Conservation (phyloP, 2,888 invertebrate genomes). For the Erebia palarica region DNA sequence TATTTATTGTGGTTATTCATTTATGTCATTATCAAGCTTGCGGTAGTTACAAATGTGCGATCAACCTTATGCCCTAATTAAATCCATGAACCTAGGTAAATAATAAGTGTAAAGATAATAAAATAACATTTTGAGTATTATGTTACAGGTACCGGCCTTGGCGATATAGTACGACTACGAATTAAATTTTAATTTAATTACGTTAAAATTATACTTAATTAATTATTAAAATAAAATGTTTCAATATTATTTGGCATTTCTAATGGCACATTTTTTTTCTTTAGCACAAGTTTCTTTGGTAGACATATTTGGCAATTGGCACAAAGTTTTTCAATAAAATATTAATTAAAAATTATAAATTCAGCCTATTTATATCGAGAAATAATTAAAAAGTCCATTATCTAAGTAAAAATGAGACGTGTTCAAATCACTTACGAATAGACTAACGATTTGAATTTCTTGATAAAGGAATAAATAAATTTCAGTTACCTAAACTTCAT, state of each 20-base stretch:
- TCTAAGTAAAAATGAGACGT: too few relatives aligned
- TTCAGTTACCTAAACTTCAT: neutral
- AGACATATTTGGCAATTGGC: slow-evolving; percentile 67
- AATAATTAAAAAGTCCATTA: neutral
- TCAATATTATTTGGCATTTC: slow-evolving; percentile 51
- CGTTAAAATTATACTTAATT: slow-evolving; percentile 33
- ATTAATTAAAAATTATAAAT: neutral
- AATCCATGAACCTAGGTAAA: neutral
- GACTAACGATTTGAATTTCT: too few relatives aligned
- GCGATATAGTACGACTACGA: slow-evolving; percentile 50
- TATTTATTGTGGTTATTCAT: too few relatives aligned
- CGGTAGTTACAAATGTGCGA: neutral
- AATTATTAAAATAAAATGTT: slow-evolving; percentile 31
- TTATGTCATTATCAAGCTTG: neutral
- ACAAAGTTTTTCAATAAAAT: slow-evolving; percentile 50
- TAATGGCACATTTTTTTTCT: slow-evolving; percentile 43
- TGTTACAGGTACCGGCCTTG: slow-evolving; percentile 76
- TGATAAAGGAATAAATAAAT: neutral
- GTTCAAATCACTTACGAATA: too few relatives aligned
- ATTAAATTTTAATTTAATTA: slow-evolving; percentile 38
- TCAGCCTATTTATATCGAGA: neutral
- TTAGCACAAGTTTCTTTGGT: slow-evolving; percentile 46
- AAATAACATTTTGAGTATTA: slow-evolving; percentile 69
- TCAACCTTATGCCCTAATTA: neutral
- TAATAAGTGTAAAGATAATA: slow-evolving; percentile 40